These are phyloP conservation scores for Sminthurides aquaticus DNA, from an alignment of 2,888 invertebrate species.

Conservation along the genomic window DNA sequence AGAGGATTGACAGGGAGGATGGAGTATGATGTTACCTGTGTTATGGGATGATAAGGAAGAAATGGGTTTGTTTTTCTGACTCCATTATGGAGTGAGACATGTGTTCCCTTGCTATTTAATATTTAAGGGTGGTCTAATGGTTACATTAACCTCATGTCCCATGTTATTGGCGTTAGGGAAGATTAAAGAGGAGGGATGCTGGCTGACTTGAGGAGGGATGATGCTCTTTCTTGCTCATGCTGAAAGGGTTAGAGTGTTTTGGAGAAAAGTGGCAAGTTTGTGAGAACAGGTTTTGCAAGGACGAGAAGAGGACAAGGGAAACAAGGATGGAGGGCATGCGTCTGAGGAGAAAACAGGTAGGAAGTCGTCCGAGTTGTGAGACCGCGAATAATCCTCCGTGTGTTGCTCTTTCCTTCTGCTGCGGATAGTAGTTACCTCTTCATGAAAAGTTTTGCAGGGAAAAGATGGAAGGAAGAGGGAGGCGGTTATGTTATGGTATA, in stretches of 20 bases:
- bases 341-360: background rate
- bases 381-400: no score
- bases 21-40: background rate
- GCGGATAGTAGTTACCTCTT: no score
- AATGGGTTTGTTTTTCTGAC: no score
- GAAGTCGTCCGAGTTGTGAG: background rate
- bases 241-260: background rate
- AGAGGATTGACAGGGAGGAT: no score
- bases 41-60: no score
- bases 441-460: no score
- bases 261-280: no score
- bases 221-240: background rate
- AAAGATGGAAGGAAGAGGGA: no score
- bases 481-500: no score
- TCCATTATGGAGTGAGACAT: no score
- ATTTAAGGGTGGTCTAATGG: background rate
- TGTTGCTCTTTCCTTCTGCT: no score
- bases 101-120: background rate
- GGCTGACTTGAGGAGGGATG: background rate
- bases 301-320: background rate
- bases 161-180: background rate
- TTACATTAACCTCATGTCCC: background rate
- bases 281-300: background rate
- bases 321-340: no score
- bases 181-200: background rate